Percentiles rank a stretch among this genome's conserved stretches.
Conservation (phyloP, 2,888 invertebrate genomes). For the Auanema freiburgensis region DNA sequence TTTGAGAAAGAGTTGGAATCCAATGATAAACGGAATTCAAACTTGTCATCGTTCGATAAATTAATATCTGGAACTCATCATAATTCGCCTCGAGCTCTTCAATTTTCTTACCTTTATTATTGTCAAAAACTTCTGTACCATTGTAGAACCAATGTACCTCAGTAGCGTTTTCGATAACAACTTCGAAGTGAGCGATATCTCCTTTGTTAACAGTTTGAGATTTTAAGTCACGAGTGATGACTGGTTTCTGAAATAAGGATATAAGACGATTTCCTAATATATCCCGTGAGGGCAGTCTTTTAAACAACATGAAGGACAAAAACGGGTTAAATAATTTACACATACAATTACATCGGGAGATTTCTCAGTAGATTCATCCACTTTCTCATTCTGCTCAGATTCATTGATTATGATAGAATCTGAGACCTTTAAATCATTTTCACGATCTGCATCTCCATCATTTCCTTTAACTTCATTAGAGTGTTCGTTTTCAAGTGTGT, state of each 20-base stretch:
- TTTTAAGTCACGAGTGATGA: constrained; percentile 38
- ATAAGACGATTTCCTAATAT: not conserved
- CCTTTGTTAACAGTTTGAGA: constrained; percentile 72
- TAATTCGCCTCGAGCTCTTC: too few species aligned
- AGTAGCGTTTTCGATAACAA: constrained; percentile 52
- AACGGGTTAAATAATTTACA: not conserved
- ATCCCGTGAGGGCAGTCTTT: not conserved
- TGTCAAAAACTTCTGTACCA: constrained; percentile 35
- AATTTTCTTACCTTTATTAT: constrained; percentile 6
- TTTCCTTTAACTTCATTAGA: too few species aligned
- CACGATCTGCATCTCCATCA: too few species aligned
- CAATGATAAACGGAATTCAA: constrained; percentile 49
- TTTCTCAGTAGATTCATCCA: not conserved
- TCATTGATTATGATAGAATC: too few species aligned
- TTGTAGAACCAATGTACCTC: constrained; percentile 45
- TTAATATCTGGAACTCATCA: constrained; percentile 41
- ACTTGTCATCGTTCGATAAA: constrained; percentile 45
- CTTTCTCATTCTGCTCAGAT: too few species aligned
- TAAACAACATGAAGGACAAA: too few species aligned
- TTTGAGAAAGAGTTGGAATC: constrained; percentile 38
- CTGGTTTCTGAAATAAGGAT: constrained; percentile 18
- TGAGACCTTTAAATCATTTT: too few species aligned
- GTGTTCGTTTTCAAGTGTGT: too few species aligned
- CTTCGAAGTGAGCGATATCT: constrained; percentile 67
- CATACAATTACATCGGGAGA: not conserved